Base-by-base conservation (phyloP, 1,140 invertebrate species). In the Bombyx mandarina region DNA sequence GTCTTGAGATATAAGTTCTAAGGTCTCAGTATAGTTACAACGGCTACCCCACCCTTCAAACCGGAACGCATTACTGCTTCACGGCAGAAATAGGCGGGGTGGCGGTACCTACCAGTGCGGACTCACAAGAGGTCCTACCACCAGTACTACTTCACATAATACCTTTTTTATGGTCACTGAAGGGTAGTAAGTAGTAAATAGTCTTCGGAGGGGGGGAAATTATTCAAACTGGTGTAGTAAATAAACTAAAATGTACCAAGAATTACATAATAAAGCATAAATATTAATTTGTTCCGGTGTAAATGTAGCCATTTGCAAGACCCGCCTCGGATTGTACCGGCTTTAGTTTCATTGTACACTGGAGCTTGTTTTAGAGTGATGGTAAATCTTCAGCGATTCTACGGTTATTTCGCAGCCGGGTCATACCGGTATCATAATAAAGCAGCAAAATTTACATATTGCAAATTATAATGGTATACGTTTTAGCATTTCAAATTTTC, bases 271-370 rank as follows among this genome's bases (percentile, higher is more conserved):
- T 10, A 47, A 10, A 47, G 12, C 4, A 47, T 47, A 12, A 47
- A 47, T 10, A 47, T 10, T 47, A 47, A 47, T 10, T 54, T 4
- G 26, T 43, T 43, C 22, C 43, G 26, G 61, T 66, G 56, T 62
- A 58, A 60, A 56, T 10, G 56, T 50, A 60, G 47, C 54, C 56
- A 60, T 57, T 62, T 60, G 65, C 62, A 64, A 63, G 62, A 58
- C 54, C 45, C 51, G 56, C 58, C 52, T 50, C 57, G 65, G 65
- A 67, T 67, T 59, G 59, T 46, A 61, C 59, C 57, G 62, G 65
- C 59, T 67, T 64, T 61, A 67, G 62, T 63, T 61, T 64, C 65
- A 67, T 67, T 62, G 65, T 67, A 60, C 59, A 67, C 59, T 64
- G 53, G 65, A 67, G 65, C 62, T 67, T 63, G 62, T 64, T 67